Evolutionary conservation across 2,888 invertebrate genomes (phyloP), one percentile per base, ranked within the genome.

Genomic region (Orthonychiurus folsomi): DNA sequence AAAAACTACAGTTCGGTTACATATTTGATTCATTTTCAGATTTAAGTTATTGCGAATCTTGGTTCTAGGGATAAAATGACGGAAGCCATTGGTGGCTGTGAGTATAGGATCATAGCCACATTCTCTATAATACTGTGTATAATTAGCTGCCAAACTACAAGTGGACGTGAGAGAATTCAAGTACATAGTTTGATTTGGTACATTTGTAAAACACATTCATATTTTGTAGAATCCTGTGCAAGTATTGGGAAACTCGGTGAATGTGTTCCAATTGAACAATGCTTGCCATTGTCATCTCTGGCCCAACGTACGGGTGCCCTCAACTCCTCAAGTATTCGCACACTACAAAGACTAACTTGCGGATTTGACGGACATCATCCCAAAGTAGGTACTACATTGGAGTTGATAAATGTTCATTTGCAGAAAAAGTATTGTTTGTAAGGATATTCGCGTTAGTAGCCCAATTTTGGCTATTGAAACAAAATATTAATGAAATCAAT

Each of bases 281-380:
- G 66, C 50, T 63, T 63, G 48, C 59, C 61, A 1, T 23, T 63
- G 37, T 58, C 50, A 2, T 37, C 2, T 25, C 50, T 5, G 2
- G 23, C 24, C 21, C 9, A 23, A 21, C 3, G 52, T n/a, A n/a
- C n/a, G n/a, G n/a, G n/a, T 5, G 21, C 25, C 12, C 18, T 23
- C 50, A 50, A 3, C 20, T 20, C 5, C 20, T 21, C 15, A 5
- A 57, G 59, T 24, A 50, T 66, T 2, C 28, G 57, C 15, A 53
- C 28, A 18, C 52, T 66, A 1, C 66, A 66, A 26, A 59, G 61
- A 37, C 20, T 66, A 20, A 66, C 66, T 1, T 66, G 66, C 25
- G 66, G 63, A 24, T 66, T 63, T 59, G 59, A 63, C 18, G 53
- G 56, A n/a, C 26, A 55, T 3, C 61, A 66, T 23, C 63, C 63